Evolutionary conservation across 2,888 invertebrate genomes (phyloP).

Genomic region (Lycophotia porphyrea): DNA sequence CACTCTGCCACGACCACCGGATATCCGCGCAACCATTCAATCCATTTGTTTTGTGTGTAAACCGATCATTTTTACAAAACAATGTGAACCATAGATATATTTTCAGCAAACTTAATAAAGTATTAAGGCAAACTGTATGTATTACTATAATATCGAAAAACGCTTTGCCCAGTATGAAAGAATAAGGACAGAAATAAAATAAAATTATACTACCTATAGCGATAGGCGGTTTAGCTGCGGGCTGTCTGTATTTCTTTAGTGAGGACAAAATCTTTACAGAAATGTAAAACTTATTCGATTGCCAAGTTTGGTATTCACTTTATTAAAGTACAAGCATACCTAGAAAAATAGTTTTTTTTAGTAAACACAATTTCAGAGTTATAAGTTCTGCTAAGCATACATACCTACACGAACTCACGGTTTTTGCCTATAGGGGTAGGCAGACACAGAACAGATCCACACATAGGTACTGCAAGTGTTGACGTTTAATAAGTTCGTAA

Average conservation of each 20-base stretch:
- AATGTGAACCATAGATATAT: background rate
- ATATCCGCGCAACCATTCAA: slow-evolving; percentile 23
- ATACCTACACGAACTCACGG: background rate
- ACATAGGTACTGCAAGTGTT: background rate
- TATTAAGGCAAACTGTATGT: slow-evolving; percentile 23
- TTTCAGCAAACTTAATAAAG: slow-evolving; percentile 25
- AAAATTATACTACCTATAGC: slow-evolving; percentile 45
- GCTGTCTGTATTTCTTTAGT: slow-evolving; percentile 37
- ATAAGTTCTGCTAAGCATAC: background rate
- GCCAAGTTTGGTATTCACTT: background rate
- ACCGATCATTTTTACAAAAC: slow-evolving; percentile 23
- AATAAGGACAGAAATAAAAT: slow-evolving; percentile 55
- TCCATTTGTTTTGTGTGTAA: slow-evolving; percentile 14
- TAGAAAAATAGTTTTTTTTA: background rate
- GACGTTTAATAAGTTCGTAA: background rate
- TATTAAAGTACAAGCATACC: background rate
- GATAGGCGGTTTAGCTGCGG: slow-evolving; percentile 51
- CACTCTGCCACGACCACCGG: slow-evolving; percentile 23
- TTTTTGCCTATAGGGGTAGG: background rate
- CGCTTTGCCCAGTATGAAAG: slow-evolving; percentile 36
- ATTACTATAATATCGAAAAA: slow-evolving; percentile 46
- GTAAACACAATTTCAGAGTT: background rate
- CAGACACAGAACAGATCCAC: background rate
- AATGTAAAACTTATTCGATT: slow-evolving; percentile 19
- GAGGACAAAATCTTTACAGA: slow-evolving; percentile 24